Conservation (phyloP, 2,888 invertebrate species). For the Diaprepes abbreviatus region DNA sequence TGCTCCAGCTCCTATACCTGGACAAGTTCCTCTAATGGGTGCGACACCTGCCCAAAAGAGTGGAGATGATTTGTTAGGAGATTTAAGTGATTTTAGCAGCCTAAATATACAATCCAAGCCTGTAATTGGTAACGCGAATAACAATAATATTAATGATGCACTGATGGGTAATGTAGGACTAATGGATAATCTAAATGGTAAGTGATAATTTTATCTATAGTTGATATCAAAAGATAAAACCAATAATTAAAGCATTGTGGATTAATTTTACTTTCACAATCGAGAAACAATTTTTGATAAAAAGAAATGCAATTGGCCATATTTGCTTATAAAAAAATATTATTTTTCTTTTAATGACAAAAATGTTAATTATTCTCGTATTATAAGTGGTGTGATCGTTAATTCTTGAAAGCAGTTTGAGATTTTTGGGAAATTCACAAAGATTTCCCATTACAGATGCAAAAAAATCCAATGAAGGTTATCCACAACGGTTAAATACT, state of each 20-base stretch:
- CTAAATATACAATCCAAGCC: constrained; percentile 55
- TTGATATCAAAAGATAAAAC: too few species aligned
- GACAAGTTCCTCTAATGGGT: constrained; percentile 11
- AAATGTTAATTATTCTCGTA: too few species aligned
- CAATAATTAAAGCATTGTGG: too few species aligned
- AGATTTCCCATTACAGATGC: constrained; percentile 65
- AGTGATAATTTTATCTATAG: constrained; percentile 19
- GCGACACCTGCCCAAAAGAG: constrained; percentile 31
- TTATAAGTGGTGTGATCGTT: too few species aligned
- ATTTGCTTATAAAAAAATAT: too few species aligned
- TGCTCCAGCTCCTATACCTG: constrained; percentile 1
- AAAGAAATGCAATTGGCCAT: too few species aligned
- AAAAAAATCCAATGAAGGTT: constrained; percentile 6
- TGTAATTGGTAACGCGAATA: constrained; percentile 21
- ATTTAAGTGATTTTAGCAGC: constrained; percentile 59
- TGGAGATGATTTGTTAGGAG: constrained; percentile 61
- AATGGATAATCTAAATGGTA: constrained; percentile 49
- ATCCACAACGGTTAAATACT: constrained; percentile 9
- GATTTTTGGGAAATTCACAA: constrained; percentile 65
- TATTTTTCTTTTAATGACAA: too few species aligned
- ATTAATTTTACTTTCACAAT: too few species aligned
- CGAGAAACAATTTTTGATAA: too few species aligned
- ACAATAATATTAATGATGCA: constrained; percentile 51
- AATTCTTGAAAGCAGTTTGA: background rate
- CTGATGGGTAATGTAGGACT: constrained; percentile 45